Conservation (phyloP, 1,140 invertebrate genomes). For the Agraylea sexmaculata region DNA sequence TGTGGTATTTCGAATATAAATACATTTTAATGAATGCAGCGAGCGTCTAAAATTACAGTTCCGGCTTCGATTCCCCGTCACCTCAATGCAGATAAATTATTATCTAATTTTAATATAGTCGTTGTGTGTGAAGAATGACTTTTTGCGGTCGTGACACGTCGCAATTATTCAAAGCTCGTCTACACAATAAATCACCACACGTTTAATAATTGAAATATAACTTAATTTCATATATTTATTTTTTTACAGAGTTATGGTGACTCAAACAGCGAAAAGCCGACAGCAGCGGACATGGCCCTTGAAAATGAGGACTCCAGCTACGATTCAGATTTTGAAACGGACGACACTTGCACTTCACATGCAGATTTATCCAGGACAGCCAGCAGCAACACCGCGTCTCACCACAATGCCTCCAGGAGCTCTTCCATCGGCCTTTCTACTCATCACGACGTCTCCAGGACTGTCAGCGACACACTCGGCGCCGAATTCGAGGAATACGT, state of each 20-base stretch:
- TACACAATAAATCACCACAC: too few species aligned
- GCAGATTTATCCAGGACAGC: conserved; percentile 21
- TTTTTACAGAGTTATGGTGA: conserved; percentile 19
- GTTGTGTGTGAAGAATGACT: too few species aligned
- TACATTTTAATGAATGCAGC: too few species aligned
- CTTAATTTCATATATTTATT: background rate
- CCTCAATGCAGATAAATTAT: too few species aligned
- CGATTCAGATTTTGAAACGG: conserved; percentile 70
- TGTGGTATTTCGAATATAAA: too few species aligned
- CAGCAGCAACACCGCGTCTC: conserved; percentile 16
- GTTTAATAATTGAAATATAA: too few species aligned
- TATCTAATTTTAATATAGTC: too few species aligned
- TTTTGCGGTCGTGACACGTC: too few species aligned
- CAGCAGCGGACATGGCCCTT: conserved; percentile 16
- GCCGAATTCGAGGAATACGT: conserved; percentile 79
- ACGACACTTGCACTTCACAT: conserved; percentile 38
- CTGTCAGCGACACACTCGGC: conserved; percentile 68
- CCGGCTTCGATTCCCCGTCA: too few species aligned
- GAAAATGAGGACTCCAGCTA: conserved; percentile 74
- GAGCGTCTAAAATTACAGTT: too few species aligned
- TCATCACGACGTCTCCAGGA: conserved; percentile 68
- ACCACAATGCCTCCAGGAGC: conserved; percentile 21
- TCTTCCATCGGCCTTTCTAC: conserved; percentile 28
- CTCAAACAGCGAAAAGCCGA: conserved; percentile 7
- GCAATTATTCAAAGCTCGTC: too few species aligned